These are phyloP conservation scores for Encarsia formosa DNA, from an alignment of 2,888 invertebrate genomes.

Conservation along the genomic window DNA sequence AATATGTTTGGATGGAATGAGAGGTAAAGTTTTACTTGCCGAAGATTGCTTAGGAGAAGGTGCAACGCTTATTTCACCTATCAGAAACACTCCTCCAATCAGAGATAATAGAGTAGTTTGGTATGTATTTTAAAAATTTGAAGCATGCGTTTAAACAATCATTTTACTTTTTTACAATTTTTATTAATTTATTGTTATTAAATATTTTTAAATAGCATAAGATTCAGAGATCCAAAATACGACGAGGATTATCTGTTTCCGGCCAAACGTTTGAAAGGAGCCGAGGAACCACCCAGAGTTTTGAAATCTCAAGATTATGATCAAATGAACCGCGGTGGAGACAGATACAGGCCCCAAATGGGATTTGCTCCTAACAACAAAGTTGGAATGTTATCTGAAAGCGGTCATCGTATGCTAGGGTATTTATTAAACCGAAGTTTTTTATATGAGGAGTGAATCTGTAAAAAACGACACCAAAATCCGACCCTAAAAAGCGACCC, in stretches of 20 bases:
- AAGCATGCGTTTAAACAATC: background rate
- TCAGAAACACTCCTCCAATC: slow-evolving; percentile 64
- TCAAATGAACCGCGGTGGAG: slow-evolving; percentile 55
- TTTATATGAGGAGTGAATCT: no score
- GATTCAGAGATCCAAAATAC: slow-evolving; percentile 77
- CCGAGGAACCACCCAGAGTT: slow-evolving; percentile 68
- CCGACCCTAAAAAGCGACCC: no score
- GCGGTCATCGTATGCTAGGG: slow-evolving; percentile 74
- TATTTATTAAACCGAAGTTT: no score
- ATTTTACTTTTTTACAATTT: background rate
- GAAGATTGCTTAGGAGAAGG: slow-evolving; percentile 65
- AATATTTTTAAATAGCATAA: slow-evolving; percentile 57
- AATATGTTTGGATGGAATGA: slow-evolving; percentile 74
- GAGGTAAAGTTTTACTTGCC: slow-evolving; percentile 73
- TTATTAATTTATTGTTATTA: slow-evolving; percentile 1
- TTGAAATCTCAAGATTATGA: slow-evolving; percentile 75
- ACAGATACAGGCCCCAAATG: slow-evolving; percentile 67
- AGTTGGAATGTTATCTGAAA: slow-evolving; percentile 61
- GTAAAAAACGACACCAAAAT: no score
- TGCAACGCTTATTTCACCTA: slow-evolving; percentile 68
- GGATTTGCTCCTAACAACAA: slow-evolving; percentile 69
- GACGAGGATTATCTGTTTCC: slow-evolving; percentile 71
- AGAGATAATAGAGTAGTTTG: slow-evolving; percentile 52
- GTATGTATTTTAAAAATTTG: slow-evolving; percentile 37
- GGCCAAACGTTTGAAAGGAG: slow-evolving; percentile 65